Evolutionary conservation across 2,888 invertebrate genomes (phyloP).

Genomic region (Abrostola tripartita): DNA sequence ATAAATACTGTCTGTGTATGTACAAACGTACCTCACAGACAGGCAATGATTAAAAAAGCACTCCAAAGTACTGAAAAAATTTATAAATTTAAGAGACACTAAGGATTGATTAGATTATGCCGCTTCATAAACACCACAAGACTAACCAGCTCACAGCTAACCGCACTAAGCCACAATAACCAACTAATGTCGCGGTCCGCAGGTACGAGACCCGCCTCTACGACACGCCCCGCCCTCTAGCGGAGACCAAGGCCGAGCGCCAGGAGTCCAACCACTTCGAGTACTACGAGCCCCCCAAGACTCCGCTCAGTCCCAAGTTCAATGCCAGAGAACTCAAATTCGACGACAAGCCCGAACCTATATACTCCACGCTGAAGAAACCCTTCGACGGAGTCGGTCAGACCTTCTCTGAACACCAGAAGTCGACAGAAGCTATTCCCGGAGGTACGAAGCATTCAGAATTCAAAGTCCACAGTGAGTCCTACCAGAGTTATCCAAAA

Average conservation of each 20-base stretch:
- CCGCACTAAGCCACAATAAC: constrained; percentile 46
- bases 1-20: no score
- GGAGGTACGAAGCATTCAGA: constrained; percentile 83
- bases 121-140: constrained; percentile 23
- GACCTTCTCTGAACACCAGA: constrained; percentile 80
- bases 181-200: constrained; percentile 68
- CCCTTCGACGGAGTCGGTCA: constrained; percentile 81
- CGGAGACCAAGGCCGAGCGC: constrained; percentile 75
- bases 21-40: no score
- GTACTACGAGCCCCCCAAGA: constrained; percentile 77
- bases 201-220: constrained; percentile 88
- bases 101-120: not conserved
- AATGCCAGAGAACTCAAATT: constrained; percentile 85
- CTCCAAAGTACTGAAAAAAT: no score
- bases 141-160: constrained; percentile 6
- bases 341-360: constrained; percentile 80
- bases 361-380: constrained; percentile 80
- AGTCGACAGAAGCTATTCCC: constrained; percentile 81
- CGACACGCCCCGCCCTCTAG: constrained; percentile 83
- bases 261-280: constrained; percentile 72
- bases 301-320: constrained; percentile 84
- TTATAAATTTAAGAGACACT: not conserved
- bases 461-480: constrained; percentile 78
- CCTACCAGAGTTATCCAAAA: constrained; percentile 80
- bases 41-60: no score